Percentiles rank a stretch among this genome's conserved stretches.
phyloP scores from a whole-genome alignment of 2,888 invertebrate genomes.

The Diploptera punctata region DNA sequence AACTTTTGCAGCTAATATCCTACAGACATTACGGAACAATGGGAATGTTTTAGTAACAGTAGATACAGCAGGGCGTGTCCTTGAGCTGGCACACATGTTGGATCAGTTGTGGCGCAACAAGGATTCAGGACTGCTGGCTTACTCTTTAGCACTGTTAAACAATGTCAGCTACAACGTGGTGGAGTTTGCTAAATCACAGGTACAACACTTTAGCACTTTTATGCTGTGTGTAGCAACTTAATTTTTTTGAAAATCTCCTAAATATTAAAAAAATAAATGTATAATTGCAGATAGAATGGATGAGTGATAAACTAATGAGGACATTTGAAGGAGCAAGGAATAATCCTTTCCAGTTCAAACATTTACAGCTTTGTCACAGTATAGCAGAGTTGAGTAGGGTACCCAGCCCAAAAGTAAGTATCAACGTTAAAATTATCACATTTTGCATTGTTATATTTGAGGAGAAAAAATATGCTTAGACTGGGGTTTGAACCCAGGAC shows the following conservation, averaged over 20 bases:
- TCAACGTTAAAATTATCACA: too few relatives aligned
- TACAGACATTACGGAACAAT: slow-evolving; percentile 90
- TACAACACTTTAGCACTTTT: slow-evolving; percentile 49
- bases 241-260: too few relatives aligned
- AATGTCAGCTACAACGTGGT: slow-evolving; percentile 98
- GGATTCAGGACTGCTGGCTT: slow-evolving; percentile 94
- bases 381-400: slow-evolving; percentile 85
- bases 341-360: slow-evolving; percentile 95
- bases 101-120: slow-evolving; percentile 94
- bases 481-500: too few relatives aligned
- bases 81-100: slow-evolving; percentile 96
- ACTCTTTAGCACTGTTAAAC: slow-evolving; percentile 90
- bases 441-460: too few relatives aligned
- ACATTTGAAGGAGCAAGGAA: slow-evolving; percentile 89
- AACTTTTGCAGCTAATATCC: slow-evolving; percentile 79
- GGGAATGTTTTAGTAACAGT: slow-evolving; percentile 96
- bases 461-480: too few relatives aligned
- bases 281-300: slow-evolving; percentile 91
- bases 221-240: not conserved
- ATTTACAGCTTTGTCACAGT: slow-evolving; percentile 93
- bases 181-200: slow-evolving; percentile 97
- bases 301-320: slow-evolving; percentile 97
- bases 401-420: slow-evolving; percentile 81
- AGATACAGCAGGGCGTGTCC: slow-evolving; percentile 95
- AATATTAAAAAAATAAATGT: too few relatives aligned